These are phyloP conservation scores for Bucorvus abyssinicus DNA, from an alignment of 2,797 vertebrate genomes.

Conservation along the genomic window DNA sequence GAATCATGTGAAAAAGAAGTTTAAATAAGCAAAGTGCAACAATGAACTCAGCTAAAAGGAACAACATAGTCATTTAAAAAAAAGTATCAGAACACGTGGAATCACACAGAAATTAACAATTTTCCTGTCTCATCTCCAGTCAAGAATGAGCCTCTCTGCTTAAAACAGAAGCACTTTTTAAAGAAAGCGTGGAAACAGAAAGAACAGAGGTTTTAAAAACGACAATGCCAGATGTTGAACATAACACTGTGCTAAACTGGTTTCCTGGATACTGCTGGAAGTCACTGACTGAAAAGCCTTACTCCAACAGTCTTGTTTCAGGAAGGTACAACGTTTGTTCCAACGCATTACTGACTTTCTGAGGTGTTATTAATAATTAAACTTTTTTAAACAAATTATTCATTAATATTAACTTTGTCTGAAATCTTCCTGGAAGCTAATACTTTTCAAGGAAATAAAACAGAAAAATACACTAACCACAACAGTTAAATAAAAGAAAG, in stretches of 20 bases:
- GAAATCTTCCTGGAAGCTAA: constrained; percentile 46
- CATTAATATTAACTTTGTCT: constrained; percentile 61
- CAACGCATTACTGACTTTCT: constrained; percentile 19
- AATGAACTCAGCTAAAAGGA: constrained; percentile 34
- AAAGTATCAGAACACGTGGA: neutral
- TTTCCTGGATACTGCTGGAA: constrained; percentile 6
- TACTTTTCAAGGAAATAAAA: constrained; percentile 42
- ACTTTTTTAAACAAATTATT: constrained; percentile 18
- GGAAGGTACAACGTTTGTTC: neutral
- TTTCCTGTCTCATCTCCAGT: neutral
- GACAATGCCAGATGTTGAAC: neutral
- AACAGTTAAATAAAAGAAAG: constrained; percentile 46
- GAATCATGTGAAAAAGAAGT: neutral
- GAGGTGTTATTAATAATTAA: constrained; percentile 53
- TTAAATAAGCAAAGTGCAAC: constrained; percentile 14
- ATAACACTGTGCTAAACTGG: neutral
- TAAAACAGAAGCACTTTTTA: neutral
- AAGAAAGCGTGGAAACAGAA: neutral
- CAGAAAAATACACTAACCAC: constrained; percentile 13
- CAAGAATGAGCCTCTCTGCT: neutral
- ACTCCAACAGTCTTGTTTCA: neutral
- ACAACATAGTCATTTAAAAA: constrained; percentile 4
- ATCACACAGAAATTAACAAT: neutral
- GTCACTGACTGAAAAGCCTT: neutral
- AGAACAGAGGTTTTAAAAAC: neutral